Base-by-base conservation (phyloP, 2,797 vertebrate species). In the Leptoclinus maculatus region DNA sequence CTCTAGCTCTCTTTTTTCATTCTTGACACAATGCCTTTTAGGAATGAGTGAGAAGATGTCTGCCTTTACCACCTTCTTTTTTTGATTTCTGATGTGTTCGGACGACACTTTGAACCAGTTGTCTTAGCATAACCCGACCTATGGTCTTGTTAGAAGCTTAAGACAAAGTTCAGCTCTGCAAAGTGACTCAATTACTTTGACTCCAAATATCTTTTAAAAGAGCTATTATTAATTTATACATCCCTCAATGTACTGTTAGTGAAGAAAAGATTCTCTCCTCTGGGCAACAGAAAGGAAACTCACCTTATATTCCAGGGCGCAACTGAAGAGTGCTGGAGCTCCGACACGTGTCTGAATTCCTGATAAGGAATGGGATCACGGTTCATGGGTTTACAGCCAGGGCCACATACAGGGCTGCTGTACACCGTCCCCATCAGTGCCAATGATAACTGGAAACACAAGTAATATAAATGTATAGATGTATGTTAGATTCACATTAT, bases 331-430 rank as follows among this genome's bases (percentile, higher is more conserved):
- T 5, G 0, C 0, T 0, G 0, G 3, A 78, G 43, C 1, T 74
- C 23, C 0, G 49, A 43, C 19, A 84, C 2, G 0, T 76, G 83
- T 1, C 3, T n/a, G 25, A 83, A 23, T 1, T 0, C 0, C 0
- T 1, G 17, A 0, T 0, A 0, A 0, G 0, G 0, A 0, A 19
- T n/a, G n/a, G n/a, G n/a, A n/a, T n/a, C n/a, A n/a, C n/a, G n/a
- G n/a, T n/a, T n/a, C n/a, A n/a, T n/a, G n/a, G n/a, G n/a, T 1
- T 0, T 1, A 27, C 76, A 87, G 19, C 1, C 0, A 2, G 1
- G 9, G 2, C 3, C 4, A 58, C 64, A 72, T 7, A 1, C 1
- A 6, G 57, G 8, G 0, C 0, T 0, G 38, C 73, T 23, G 56
- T 4, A 27, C 9, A 14, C 43, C 2, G 17, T n/a, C 38, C 5